These are phyloP conservation scores for Boleophthalmus pectinirostris DNA, from an alignment of 2,113 vertebrate genomes.

Conservation along the genomic window DNA sequence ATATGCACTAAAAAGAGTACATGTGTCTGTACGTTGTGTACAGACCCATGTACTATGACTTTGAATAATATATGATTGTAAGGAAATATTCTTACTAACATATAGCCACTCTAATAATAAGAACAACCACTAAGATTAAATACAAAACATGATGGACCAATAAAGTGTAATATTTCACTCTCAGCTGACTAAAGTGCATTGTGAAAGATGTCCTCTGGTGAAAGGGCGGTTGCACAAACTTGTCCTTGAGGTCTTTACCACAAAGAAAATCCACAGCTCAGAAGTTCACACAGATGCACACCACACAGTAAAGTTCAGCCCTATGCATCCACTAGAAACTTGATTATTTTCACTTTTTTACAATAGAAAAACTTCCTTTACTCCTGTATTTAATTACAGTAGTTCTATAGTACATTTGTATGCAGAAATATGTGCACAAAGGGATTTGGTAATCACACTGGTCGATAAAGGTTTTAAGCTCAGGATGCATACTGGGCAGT, in stretches of 20 bases:
- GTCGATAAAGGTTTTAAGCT: conserved; percentile 34
- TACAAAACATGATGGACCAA: conserved; percentile 1
- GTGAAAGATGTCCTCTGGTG: conserved; percentile 56
- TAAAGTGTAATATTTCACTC: conserved; percentile 42
- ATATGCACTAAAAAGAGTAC: conserved; percentile 13
- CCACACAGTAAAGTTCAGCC: conserved; percentile 30
- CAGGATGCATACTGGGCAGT: conserved; percentile 60
- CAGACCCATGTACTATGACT: not conserved
- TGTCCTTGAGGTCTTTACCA: conserved; percentile 17
- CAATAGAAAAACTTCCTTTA: not conserved
- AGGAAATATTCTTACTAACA: conserved; percentile 1
- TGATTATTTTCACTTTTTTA: not conserved
- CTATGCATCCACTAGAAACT: conserved; percentile 54
- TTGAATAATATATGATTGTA: not conserved
- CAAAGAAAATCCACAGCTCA: conserved; percentile 52
- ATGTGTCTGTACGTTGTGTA: conserved; percentile 2
- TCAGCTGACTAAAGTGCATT: conserved; percentile 71
- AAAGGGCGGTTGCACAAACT: conserved; percentile 35
- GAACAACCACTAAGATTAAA: conserved; percentile 14
- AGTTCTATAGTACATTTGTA: conserved; percentile 8
- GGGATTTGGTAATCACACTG: conserved; percentile 5
- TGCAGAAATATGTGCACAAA: conserved; percentile 4
- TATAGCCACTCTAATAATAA: not conserved
- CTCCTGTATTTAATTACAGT: not conserved
- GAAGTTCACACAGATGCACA: conserved; percentile 59